phyloP scores from a whole-genome alignment of 2,888 invertebrate genomes.

The Marasmarcha lunaedactyla region DNA sequence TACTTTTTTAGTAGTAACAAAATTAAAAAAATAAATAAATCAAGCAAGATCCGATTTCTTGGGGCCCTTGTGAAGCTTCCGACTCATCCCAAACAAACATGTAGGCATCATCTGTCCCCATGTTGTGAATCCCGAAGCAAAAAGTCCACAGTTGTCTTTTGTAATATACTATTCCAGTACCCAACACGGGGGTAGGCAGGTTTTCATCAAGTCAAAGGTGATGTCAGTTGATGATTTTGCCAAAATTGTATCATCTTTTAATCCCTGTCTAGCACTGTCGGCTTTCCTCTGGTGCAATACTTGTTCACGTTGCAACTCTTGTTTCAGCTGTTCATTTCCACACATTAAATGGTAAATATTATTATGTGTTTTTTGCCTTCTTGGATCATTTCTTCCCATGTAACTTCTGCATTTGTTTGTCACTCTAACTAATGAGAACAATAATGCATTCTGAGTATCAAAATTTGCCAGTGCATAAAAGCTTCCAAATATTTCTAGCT shows the following conservation, averaged over 20 bases:
- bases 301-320: no score
- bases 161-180: conserved; percentile 19
- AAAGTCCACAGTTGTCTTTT: conserved; percentile 17
- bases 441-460: conserved; percentile 11
- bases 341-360: conserved; percentile 7
- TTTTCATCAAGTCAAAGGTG: conserved; percentile 18
- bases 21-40: conserved; percentile 15
- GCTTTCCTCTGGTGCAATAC: no score
- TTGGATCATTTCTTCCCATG: conserved; percentile 9
- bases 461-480: conserved; percentile 11
- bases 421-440: conserved; percentile 11
- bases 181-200: conserved; percentile 13
- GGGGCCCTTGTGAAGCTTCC: conserved; percentile 18
- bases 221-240: conserved; percentile 8
- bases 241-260: background rate
- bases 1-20: conserved; percentile 11
- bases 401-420: conserved; percentile 10
- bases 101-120: no score
- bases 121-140: no score
- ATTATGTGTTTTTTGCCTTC: conserved; percentile 11
- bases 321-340: no score
- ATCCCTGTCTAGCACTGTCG: no score
- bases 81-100: no score
- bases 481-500: conserved; percentile 11
- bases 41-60: conserved; percentile 20